Conservation (phyloP, 2,113 vertebrate genomes). For the Agapornis roseicollis region DNA sequence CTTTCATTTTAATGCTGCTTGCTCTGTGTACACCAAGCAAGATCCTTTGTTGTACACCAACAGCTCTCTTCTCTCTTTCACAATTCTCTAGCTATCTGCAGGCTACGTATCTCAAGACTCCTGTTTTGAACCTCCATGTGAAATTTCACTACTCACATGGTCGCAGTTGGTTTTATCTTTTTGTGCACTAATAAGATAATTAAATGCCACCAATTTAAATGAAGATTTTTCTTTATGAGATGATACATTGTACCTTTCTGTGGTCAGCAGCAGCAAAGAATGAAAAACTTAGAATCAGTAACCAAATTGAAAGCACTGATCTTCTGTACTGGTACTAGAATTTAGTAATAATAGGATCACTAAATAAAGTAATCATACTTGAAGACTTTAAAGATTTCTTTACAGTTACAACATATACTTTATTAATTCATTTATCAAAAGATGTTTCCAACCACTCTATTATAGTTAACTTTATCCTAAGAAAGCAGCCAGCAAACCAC, state of each 20-base stretch:
- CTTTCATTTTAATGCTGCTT: background rate
- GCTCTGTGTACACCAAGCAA: background rate
- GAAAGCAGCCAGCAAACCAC: background rate
- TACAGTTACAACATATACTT: background rate
- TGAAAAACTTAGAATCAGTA: background rate
- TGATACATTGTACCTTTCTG: background rate
- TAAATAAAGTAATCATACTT: background rate
- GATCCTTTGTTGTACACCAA: background rate
- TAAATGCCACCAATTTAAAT: background rate
- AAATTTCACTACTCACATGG: background rate
- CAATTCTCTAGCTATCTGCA: background rate
- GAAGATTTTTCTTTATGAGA: background rate
- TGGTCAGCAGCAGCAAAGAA: background rate
- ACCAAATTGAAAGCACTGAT: background rate
- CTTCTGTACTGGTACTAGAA: background rate
- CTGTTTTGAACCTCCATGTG: background rate
- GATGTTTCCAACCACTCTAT: background rate
- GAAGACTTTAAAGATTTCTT: background rate
- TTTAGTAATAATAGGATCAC: background rate
- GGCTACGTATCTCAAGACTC: background rate
- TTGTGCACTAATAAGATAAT: background rate
- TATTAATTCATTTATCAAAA: background rate
- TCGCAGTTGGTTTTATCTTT: background rate
- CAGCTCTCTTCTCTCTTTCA: background rate
- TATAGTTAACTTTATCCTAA: background rate